Base-by-base conservation (phyloP, 1,140 invertebrate genomes). In the Megalonaias nervosa region DNA sequence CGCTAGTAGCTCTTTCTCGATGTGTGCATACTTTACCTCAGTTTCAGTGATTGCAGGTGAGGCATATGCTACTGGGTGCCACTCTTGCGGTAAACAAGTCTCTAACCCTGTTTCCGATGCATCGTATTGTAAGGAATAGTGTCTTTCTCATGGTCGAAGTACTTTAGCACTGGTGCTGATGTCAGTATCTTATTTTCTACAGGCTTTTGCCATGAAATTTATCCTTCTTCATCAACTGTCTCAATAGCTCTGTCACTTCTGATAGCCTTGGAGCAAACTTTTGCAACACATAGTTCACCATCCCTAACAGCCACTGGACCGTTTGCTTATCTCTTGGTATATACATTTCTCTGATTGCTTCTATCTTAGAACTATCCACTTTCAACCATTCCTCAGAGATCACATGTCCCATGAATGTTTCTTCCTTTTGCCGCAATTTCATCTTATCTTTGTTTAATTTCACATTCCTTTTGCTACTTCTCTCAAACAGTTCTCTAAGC, bases 21-120 rank as follows among this genome's bases (percentile, higher is more conserved):
- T 93, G 82, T 91, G 89, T 12, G 90, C 84, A 74, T 89, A 92
- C 31, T 89, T 87, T 67, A 67, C 23, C 67, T 83, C 77, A 13
- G 71, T 67, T n/a, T 19, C 5, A 12, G 75, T 80, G 14, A 84
- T 26, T 55, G 72, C 56, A 38, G 80, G 65, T 19, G 79, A 81
- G 3, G 81, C 81, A 75, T 81, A 81, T n/a, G 68, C 73, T 14
- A 84, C 62, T 1, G 73, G 78, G 21, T 76, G 69, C 21, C 21
- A 76, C 38, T 74, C 70, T 62, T 82, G 77, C 21, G 78, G 19
- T 17, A 84, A 31, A 12, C 16, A 23, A 26, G 71, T 68, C 14
- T 68, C 80, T 21, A 79, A 48, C n/a, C 76, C 76, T 31, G 16
- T 48, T 38, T 74, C 31, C 13, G 71, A 79, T 21, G 74, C 76